phyloP scores from a whole-genome alignment of 2,797 vertebrate genomes.

The Okamejei kenojei region DNA sequence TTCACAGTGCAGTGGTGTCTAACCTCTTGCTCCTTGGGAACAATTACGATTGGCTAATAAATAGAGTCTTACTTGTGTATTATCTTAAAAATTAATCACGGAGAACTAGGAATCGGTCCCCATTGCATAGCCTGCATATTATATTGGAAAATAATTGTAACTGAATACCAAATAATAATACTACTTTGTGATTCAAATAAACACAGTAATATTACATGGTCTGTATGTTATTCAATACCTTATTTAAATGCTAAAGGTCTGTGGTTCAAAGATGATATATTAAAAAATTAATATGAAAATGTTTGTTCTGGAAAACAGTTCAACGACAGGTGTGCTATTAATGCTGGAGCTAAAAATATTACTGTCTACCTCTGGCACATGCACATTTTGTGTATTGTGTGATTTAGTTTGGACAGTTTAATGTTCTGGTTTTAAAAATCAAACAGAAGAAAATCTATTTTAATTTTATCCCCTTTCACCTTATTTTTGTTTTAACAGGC shows the following conservation, averaged over 20 bases:
- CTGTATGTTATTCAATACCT: neutral
- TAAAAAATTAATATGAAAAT: neutral
- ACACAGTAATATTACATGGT: neutral
- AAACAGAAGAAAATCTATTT: neutral
- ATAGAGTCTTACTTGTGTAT: neutral
- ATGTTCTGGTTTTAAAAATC: neutral
- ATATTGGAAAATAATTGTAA: neutral
- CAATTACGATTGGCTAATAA: no score
- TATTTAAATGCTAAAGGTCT: neutral
- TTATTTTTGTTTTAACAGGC: slow-evolving; percentile 3
- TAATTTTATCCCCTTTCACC: neutral
- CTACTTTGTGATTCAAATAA: neutral
- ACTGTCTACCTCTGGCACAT: neutral
- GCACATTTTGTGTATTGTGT: neutral
- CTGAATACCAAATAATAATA: neutral
- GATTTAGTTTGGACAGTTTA: neutral
- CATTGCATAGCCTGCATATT: neutral
- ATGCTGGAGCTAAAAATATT: neutral
- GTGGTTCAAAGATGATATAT: neutral
- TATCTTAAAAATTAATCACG: neutral
- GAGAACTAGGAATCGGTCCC: neutral
- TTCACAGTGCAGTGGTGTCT: neutral
- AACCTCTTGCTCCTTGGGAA: no score
- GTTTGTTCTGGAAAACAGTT: neutral
- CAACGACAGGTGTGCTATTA: neutral